A percentile compares a stretch with the other conserved stretches of the same genome.
phyloP scores from a whole-genome alignment of 1,140 invertebrate genomes.

The Conus betulinus region DNA sequence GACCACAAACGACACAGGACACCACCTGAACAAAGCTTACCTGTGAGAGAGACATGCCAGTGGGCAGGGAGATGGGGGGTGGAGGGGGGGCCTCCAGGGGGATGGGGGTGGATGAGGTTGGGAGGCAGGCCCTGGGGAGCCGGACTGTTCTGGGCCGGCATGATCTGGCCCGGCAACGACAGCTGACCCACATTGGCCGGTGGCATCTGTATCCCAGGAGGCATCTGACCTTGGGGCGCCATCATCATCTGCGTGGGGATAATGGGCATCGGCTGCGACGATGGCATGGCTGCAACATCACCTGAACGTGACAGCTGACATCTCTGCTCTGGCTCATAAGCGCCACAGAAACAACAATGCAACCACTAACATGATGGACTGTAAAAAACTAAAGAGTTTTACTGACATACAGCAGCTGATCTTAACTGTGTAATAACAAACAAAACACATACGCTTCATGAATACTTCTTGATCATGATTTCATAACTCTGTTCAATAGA shows the following conservation, averaged over 20 bases:
- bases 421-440: no score
- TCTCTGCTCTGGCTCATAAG: no score
- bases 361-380: no score
- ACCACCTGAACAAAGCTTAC: neutral
- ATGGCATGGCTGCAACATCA: conserved; percentile 24
- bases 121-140: neutral
- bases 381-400: no score
- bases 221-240: conserved; percentile 47
- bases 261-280: conserved; percentile 62
- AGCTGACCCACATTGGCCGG: conserved; percentile 9
- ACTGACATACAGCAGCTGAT: no score
- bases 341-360: no score
- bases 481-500: no score
- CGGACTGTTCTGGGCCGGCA: neutral
- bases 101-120: conserved; percentile 1
- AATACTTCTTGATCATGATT: no score
- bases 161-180: conserved; percentile 1
- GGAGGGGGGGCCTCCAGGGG: neutral
- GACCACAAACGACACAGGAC: no score
- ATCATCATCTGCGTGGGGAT: conserved; percentile 70
- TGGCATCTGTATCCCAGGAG: conserved; percentile 52
- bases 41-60: conserved; percentile 6
- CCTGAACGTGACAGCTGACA: no score
- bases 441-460: no score
- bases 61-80: conserved; percentile 13